phyloP scores from a whole-genome alignment of 2,113 vertebrate genomes.

The Xiphorhynchus elegans region DNA sequence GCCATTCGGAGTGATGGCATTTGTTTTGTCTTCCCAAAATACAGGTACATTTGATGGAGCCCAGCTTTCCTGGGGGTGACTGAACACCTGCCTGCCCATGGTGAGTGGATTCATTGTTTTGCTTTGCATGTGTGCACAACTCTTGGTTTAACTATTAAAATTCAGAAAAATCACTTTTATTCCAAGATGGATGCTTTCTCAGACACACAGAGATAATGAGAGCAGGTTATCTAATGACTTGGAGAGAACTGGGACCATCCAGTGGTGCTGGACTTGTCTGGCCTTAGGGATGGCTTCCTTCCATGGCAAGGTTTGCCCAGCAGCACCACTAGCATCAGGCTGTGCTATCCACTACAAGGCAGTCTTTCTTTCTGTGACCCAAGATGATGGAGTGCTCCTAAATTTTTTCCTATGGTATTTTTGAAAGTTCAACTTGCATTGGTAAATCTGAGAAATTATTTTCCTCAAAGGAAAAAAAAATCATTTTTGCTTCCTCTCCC shows the following conservation, averaged over 20 bases:
- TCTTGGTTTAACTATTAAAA: neutral
- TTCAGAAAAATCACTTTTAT: neutral
- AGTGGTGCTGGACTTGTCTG: neutral
- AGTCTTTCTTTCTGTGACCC: neutral
- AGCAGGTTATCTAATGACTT: neutral
- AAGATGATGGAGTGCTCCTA: neutral
- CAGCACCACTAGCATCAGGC: neutral
- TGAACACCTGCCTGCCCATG: neutral
- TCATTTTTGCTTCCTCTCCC: neutral
- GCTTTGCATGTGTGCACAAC: accelerated
- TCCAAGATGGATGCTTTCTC: neutral
- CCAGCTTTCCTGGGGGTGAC: neutral
- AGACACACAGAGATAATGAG: neutral
- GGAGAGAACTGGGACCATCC: neutral
- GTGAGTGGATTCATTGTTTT: neutral
- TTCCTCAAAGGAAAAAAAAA: neutral
- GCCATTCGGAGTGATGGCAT: neutral
- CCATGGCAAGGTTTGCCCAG: neutral
- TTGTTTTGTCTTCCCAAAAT: neutral
- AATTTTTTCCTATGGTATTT: neutral
- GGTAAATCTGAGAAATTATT: neutral
- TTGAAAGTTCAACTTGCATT: neutral
- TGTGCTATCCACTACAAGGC: neutral
- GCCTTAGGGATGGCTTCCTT: neutral
- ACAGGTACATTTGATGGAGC: neutral